Percentiles rank a stretch among this genome's conserved stretches.
Evolutionary conservation across 2,113 vertebrate genomes (phyloP).

Genomic region (Heterotis niloticus): DNA sequence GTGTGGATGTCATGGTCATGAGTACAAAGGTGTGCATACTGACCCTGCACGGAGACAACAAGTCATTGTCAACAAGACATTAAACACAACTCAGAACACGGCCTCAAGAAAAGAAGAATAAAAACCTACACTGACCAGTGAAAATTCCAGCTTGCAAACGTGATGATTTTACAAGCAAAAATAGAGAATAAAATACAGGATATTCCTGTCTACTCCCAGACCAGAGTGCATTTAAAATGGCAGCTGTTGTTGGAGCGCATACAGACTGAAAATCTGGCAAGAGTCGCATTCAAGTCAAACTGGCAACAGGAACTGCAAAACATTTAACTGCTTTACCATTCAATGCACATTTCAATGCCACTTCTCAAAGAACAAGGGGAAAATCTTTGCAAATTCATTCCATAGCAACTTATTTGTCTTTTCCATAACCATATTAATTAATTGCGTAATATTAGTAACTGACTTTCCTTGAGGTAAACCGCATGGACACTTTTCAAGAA

Average conservation of each 20-base stretch:
- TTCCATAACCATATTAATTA: background rate
- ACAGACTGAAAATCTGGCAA: slow-evolving; percentile 7
- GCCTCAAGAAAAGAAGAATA: background rate
- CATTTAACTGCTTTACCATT: slow-evolving; percentile 6
- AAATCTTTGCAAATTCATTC: slow-evolving; percentile 13
- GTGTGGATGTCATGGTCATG: background rate
- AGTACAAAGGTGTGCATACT: no score
- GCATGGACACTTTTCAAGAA: background rate
- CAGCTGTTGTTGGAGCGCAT: background rate
- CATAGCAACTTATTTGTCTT: background rate
- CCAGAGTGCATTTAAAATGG: background rate
- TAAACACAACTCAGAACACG: background rate
- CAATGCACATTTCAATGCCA: background rate
- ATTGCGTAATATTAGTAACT: background rate
- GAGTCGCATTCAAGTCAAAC: background rate
- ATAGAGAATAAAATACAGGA: background rate
- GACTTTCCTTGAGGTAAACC: background rate
- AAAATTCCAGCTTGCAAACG: background rate
- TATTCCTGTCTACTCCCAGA: background rate
- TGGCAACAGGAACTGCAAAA: background rate
- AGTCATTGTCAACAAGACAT: background rate
- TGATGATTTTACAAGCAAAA: slow-evolving; percentile 17
- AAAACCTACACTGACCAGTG: background rate
- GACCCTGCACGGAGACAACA: background rate
- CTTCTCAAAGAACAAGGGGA: background rate